Percentiles rank a stretch among this genome's conserved stretches.
phyloP scores from a whole-genome alignment of 2,113 vertebrate species.

The Toxotes chatareus region DNA sequence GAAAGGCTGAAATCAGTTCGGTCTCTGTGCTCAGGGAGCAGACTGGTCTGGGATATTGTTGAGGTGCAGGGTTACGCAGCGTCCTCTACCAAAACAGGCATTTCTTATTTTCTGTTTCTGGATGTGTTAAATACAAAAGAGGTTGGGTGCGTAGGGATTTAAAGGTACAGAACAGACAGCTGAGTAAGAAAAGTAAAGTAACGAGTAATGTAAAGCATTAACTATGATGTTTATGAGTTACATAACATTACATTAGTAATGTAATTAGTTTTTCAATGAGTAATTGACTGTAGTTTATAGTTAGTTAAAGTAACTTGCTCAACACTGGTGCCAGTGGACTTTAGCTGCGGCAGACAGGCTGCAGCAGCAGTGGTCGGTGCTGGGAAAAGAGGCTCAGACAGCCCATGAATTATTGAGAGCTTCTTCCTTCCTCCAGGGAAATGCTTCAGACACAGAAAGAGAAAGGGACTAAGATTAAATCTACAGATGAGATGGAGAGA shows the following conservation, averaged over 20 bases:
- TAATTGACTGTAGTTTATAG: neutral
- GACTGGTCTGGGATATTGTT: too few relatives aligned
- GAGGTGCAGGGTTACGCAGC: too few relatives aligned
- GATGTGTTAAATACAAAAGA: too few relatives aligned
- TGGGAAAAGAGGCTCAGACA: conserved; percentile 48
- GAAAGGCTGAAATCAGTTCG: too few relatives aligned
- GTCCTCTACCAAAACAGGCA: too few relatives aligned
- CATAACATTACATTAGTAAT: too few relatives aligned
- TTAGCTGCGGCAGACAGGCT: neutral
- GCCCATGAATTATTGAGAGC: conserved; percentile 71
- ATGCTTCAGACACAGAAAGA: conserved; percentile 34
- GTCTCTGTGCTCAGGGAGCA: neutral
- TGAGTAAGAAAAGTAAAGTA: too few relatives aligned
- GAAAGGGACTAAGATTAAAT: conserved; percentile 32
- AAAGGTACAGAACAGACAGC: too few relatives aligned
- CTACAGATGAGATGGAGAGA: conserved; percentile 34
- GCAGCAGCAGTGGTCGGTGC: conserved; percentile 15
- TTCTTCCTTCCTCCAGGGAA: conserved; percentile 49
- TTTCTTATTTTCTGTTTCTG: too few relatives aligned
- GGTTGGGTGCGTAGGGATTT: too few relatives aligned
- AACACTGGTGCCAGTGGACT: conserved; percentile 2
- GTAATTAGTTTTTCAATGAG: neutral
- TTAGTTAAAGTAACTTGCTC: neutral
- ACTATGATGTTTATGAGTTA: too few relatives aligned
- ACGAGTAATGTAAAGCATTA: too few relatives aligned